phyloP scores from a whole-genome alignment of 2,113 vertebrate species.

The Coracopsis vasa region DNA sequence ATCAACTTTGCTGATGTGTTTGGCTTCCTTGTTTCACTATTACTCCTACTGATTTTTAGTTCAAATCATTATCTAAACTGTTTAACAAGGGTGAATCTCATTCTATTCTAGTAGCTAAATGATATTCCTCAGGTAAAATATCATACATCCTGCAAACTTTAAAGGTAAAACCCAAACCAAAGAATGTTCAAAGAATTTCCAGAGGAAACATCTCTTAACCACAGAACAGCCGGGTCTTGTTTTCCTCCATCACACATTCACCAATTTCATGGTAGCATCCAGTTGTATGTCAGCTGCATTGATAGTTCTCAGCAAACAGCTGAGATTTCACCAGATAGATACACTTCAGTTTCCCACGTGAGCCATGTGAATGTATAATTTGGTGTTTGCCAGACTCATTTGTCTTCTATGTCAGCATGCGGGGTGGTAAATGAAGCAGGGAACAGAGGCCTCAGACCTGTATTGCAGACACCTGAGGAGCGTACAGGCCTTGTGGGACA shows the following conservation, averaged over 20 bases:
- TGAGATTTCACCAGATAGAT: neutral
- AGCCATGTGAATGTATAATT: neutral
- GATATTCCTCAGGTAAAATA: neutral
- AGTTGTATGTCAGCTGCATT: neutral
- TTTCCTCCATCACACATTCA: neutral
- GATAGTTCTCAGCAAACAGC: neutral
- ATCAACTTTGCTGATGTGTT: neutral
- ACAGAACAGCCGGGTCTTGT: neutral
- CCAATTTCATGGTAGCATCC: neutral
- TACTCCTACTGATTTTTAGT: neutral
- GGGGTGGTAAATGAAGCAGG: neutral
- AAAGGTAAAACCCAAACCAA: neutral
- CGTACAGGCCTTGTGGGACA: accelerated
- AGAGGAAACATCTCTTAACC: neutral
- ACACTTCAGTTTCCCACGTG: neutral
- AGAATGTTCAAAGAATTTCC: neutral
- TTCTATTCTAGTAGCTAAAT: neutral
- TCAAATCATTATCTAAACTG: neutral
- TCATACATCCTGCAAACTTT: neutral
- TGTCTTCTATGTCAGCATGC: neutral
- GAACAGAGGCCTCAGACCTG: neutral
- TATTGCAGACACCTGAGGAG: neutral
- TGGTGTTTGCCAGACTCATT: neutral
- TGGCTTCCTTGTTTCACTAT: neutral
- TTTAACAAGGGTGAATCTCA: neutral